Conservation (phyloP, 2,888 invertebrate species). For the Melieria crassipennis region DNA sequence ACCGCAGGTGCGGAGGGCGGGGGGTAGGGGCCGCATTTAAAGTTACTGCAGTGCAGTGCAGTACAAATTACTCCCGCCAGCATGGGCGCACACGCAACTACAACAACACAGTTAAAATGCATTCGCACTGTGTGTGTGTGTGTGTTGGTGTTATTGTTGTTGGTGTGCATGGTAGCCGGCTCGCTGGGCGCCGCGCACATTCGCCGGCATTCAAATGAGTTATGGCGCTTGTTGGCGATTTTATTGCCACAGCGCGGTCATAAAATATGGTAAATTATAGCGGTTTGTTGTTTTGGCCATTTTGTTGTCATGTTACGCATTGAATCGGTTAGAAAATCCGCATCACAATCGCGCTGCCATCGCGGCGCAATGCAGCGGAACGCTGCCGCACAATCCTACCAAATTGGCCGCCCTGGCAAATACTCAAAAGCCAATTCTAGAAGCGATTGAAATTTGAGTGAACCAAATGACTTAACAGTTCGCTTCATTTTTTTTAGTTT, state of each 20-base stretch:
- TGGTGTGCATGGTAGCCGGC: constrained; percentile 43
- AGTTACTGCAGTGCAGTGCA: constrained; percentile 37
- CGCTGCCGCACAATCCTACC: constrained; percentile 24
- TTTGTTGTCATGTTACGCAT: constrained; percentile 63
- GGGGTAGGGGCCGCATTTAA: constrained; percentile 23
- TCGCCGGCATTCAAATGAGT: constrained; percentile 59
- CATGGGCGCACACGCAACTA: constrained; percentile 29
- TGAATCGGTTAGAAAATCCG: constrained; percentile 34
- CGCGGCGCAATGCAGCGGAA: constrained; percentile 10
- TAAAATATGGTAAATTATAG: constrained; percentile 65
- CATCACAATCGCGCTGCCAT: neutral
- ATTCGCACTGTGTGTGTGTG: constrained; percentile 15
- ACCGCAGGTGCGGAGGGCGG: constrained; percentile 16
- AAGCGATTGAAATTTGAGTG: no score
- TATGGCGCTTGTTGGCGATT: constrained; percentile 64
- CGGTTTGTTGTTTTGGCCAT: constrained; percentile 64
- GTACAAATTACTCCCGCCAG: constrained; percentile 44
- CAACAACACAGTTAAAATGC: constrained; percentile 26
- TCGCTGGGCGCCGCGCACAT: constrained; percentile 51
- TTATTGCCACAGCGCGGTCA: constrained; percentile 65
- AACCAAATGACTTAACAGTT: no score
- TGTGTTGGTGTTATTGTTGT: constrained; percentile 4
- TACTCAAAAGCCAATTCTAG: no score
- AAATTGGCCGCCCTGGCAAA: constrained; percentile 46
- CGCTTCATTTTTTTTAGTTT: no score